Percentiles rank a stretch among this genome's conserved stretches.
Evolutionary conservation across 2,113 vertebrate species (phyloP).

Genomic region (Pangasianodon hypophthalmus): DNA sequence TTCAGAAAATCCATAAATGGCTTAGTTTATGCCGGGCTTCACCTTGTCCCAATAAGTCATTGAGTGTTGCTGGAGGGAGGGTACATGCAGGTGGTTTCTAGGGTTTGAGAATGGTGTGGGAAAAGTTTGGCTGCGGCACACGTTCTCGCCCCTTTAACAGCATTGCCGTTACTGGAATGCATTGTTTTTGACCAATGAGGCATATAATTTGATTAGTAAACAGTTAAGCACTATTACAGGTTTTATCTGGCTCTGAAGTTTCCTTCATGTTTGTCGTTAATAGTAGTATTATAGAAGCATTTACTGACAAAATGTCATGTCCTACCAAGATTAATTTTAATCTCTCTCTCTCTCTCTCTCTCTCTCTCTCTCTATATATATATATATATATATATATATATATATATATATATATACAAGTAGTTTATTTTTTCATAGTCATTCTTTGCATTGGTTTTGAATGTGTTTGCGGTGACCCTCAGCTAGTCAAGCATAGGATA

Average conservation of each 20-base stretch:
- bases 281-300: background rate
- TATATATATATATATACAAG: background rate
- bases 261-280: background rate
- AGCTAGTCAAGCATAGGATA: background rate
- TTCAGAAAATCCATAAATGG: constrained; percentile 6
- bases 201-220: constrained; percentile 58
- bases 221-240: constrained; percentile 5
- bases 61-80: constrained; percentile 4
- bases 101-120: constrained; percentile 20
- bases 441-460: background rate
- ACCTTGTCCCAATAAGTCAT: constrained; percentile 13
- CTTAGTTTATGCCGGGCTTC: background rate
- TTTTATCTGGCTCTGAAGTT: constrained; percentile 3
- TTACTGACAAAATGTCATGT: background rate
- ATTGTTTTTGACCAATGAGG: constrained; percentile 75
- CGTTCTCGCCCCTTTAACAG: constrained; percentile 60
- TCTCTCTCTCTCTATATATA: too few relatives aligned
- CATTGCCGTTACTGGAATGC: constrained; percentile 58
- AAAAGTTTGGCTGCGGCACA: constrained; percentile 37
- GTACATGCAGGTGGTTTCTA: constrained; percentile 11
- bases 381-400: too few relatives aligned
- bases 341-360: too few relatives aligned
- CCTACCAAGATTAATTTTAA: background rate
- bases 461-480: background rate
- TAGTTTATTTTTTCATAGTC: background rate